These are phyloP conservation scores for human (Homo sapiens) DNA, from an alignment of 2,113 vertebrate genomes.

Conservation along the genomic window GRCh38 chr15:25682501-25683000, in stretches of 20 bases:
- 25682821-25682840: not conserved
- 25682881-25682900: not conserved
- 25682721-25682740: not conserved
- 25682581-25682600: not conserved
- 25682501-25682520: not conserved
- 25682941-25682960: not conserved
- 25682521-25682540: rapidly evolving
- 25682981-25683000: not conserved
- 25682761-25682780: not conserved
- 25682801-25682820: not conserved
- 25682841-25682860: not conserved
- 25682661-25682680: not conserved
- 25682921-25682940: not conserved
- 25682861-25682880: rapidly evolving
- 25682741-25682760: not conserved
- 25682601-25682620: not conserved
- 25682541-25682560: not conserved
- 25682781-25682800: not conserved
- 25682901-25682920: not conserved
- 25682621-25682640: not conserved
- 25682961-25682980: not conserved
- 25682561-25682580: not conserved
- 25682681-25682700: not conserved
- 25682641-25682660: rapidly evolving
- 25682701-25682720: not conserved